Conservation (phyloP, 2,797 vertebrate species). For the Anguilla pacifica region DNA sequence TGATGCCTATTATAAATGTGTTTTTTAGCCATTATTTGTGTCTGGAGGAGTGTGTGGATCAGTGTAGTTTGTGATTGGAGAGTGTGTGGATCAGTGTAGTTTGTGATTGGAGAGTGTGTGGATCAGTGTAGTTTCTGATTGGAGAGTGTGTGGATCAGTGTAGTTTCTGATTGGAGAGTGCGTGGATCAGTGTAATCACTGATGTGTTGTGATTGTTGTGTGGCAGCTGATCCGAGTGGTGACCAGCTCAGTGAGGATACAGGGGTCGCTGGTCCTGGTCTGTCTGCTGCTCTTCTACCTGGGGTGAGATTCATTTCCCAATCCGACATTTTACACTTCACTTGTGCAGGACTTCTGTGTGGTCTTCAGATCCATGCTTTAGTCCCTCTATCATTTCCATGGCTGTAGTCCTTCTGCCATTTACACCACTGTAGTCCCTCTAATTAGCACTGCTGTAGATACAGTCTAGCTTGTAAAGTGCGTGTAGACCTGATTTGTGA, state of each 20-base stretch:
- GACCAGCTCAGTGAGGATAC: constrained; percentile 94
- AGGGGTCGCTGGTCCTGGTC: constrained; percentile 89
- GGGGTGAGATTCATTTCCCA: constrained; percentile 76
- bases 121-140: not conserved
- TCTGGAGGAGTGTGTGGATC: not conserved
- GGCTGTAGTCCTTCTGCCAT: too few species aligned
- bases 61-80: not conserved
- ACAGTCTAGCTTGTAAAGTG: not conserved
- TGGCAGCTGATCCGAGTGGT: constrained; percentile 89
- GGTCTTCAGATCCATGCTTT: too few species aligned
- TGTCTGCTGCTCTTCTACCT: constrained; percentile 94
- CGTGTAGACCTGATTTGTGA: not conserved
- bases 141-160: not conserved
- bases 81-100: too few species aligned
- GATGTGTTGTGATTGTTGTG: not conserved
- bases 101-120: not conserved
- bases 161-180: not conserved
- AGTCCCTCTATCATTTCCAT: too few species aligned
- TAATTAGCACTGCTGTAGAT: too few species aligned
- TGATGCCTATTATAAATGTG: not conserved
- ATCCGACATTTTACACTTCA: not conserved
- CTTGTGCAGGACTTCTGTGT: not conserved
- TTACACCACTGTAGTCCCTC: too few species aligned
- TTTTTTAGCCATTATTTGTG: not conserved
- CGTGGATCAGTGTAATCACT: not conserved